Evolutionary conservation across 2,113 vertebrate genomes (phyloP).

Genomic region (Sporophila hypoxantha): DNA sequence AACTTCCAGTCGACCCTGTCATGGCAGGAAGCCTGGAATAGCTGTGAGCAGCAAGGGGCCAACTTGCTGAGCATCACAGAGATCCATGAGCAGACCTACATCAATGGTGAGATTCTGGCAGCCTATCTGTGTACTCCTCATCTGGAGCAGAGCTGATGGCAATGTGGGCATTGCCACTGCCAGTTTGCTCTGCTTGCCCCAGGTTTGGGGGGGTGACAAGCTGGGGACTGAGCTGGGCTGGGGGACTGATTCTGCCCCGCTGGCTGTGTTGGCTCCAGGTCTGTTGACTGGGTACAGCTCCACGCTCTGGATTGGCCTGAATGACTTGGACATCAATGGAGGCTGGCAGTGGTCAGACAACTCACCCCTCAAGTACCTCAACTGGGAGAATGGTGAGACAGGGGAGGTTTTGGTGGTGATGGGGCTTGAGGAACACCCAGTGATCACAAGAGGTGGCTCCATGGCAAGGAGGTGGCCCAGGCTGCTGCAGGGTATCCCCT

Average conservation of each 20-base stretch:
- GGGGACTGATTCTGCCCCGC: not conserved
- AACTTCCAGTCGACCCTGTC: slow-evolving; percentile 93
- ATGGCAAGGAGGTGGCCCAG: accelerated
- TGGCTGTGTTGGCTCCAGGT: slow-evolving; percentile 61
- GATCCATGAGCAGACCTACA: slow-evolving; percentile 94
- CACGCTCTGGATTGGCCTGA: slow-evolving; percentile 92
- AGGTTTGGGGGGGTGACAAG: not conserved
- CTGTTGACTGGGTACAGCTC: slow-evolving; percentile 89
- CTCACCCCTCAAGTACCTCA: slow-evolving; percentile 92
- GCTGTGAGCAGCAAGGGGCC: slow-evolving; percentile 91
- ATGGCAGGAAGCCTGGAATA: slow-evolving; percentile 90
- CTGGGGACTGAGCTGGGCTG: not conserved
- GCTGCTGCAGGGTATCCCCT: not conserved
- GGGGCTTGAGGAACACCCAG: not conserved
- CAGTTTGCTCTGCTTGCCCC: not conserved
- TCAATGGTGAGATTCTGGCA: slow-evolving; percentile 77
- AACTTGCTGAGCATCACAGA: slow-evolving; percentile 93
- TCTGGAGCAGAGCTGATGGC: not conserved
- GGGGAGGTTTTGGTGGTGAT: not conserved
- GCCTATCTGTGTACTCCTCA: not conserved
- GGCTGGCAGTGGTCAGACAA: slow-evolving; percentile 97
- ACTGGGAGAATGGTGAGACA: slow-evolving; percentile 89
- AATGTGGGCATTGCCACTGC: accelerated
- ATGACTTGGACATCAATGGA: slow-evolving; percentile 89
- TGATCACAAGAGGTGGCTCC: not conserved